A percentile compares a stretch with the other conserved stretches of the same genome.
phyloP scores from a whole-genome alignment of 2,888 invertebrate genomes.

The Stenoptilia bipunctidactyla region DNA sequence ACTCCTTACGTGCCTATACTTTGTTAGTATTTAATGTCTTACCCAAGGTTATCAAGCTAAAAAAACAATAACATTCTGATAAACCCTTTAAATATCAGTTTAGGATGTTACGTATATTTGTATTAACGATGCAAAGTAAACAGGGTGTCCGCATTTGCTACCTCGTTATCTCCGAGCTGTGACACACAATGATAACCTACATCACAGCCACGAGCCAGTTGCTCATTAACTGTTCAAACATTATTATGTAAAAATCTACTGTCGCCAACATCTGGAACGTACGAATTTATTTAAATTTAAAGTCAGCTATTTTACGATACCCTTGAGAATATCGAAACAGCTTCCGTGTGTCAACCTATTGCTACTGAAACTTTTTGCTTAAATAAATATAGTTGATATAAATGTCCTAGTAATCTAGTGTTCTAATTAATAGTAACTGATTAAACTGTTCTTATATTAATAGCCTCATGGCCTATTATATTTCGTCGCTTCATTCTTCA shows the following conservation, averaged over 20 bases:
- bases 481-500: too few species aligned
- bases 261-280: constrained; percentile 26
- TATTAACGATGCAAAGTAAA: not conserved
- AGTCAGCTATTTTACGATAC: too few species aligned
- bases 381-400: too few species aligned
- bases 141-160: constrained; percentile 7
- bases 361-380: constrained; percentile 40
- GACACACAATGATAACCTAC: constrained; percentile 42
- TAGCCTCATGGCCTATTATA: constrained; percentile 27
- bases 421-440: constrained; percentile 36
- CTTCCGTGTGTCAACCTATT: too few species aligned
- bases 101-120: too few species aligned
- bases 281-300: constrained; percentile 26
- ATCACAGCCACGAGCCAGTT: constrained; percentile 37
- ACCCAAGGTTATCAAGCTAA: constrained; percentile 8
- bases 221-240: constrained; percentile 43
- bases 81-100: too few species aligned
- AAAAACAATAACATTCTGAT: too few species aligned
- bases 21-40: constrained; percentile 11
- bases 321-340: too few species aligned
- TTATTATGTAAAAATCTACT: constrained; percentile 33
- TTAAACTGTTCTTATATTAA: constrained; percentile 30
- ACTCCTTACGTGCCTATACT: not conserved
- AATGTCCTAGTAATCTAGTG: too few species aligned
- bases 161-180: constrained; percentile 18